Percentiles rank a stretch among this genome's conserved stretches.
Conservation (phyloP, 2,888 invertebrate genomes). For the Drosophila villosipedis region DNA sequence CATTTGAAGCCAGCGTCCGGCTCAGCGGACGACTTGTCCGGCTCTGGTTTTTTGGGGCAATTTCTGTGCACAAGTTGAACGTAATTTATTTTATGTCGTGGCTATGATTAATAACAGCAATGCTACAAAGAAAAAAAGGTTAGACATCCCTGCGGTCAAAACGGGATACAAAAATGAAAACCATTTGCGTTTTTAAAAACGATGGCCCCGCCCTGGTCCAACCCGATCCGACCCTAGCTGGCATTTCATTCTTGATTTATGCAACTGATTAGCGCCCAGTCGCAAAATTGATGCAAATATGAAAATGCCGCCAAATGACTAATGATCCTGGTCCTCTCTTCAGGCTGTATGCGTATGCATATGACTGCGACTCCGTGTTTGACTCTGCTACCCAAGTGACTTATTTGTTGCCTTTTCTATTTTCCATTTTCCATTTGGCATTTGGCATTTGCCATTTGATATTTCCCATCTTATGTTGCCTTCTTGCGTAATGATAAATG, state of each 20-base stretch:
- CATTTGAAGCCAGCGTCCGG: conserved; percentile 65
- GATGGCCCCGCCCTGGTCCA: conserved; percentile 23
- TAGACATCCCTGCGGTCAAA: conserved; percentile 63
- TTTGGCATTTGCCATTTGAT: conserved; percentile 18
- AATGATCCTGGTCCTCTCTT: conserved; percentile 54
- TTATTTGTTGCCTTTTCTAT: conserved; percentile 46
- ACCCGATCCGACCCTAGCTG: not conserved
- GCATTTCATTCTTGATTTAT: conserved; percentile 72
- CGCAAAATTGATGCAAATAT: conserved; percentile 68
- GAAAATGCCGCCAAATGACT: conserved; percentile 72
- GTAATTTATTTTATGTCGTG: conserved; percentile 79
- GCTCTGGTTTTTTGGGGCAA: conserved; percentile 45
- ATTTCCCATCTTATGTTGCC: conserved; percentile 24
- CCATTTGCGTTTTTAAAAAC: conserved; percentile 54
- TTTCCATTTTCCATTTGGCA: conserved; percentile 18
- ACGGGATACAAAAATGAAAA: conserved; percentile 44
- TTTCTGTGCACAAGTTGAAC: conserved; percentile 68
- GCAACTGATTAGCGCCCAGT: conserved; percentile 74
- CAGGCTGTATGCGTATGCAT: conserved; percentile 41
- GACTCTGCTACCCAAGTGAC: conserved; percentile 48
- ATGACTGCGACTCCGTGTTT: conserved; percentile 37
- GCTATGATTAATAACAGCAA: conserved; percentile 76
- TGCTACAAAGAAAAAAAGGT: conserved; percentile 58
- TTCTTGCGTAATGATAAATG: conserved; percentile 66
- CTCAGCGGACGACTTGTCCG: conserved; percentile 14